A percentile compares a stretch with the other conserved stretches of the same genome.
These are phyloP conservation scores for Melanostoma scalare DNA, from an alignment of 2,888 invertebrate species.

Conservation along the genomic window DNA sequence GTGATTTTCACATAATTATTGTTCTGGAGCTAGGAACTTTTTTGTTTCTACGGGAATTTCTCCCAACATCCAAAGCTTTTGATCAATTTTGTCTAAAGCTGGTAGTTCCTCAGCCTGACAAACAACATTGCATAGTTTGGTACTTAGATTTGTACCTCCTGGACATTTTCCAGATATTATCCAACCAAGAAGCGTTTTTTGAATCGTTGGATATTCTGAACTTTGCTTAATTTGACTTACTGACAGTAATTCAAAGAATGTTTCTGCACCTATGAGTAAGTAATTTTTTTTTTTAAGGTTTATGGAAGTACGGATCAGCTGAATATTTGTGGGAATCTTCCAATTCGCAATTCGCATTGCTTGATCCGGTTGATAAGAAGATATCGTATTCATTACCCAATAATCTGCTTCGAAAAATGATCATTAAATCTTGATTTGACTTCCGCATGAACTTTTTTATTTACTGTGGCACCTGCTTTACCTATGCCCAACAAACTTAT, in stretches of 20 bases:
- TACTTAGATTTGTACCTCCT: neutral
- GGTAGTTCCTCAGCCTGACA: neutral
- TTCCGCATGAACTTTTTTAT: neutral
- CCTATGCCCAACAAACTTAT: constrained; percentile 24
- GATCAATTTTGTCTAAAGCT: constrained; percentile 1
- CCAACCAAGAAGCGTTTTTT: too few relatives aligned
- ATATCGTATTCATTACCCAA: constrained; percentile 30
- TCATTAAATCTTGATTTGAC: constrained; percentile 26
- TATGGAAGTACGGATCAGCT: constrained; percentile 50
- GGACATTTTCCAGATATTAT: too few relatives aligned
- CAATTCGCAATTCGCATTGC: constrained; percentile 15
- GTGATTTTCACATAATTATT: too few relatives aligned
- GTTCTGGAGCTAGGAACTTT: too few relatives aligned
- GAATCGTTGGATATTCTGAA: too few relatives aligned
- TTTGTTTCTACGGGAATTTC: neutral
- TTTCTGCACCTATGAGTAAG: too few relatives aligned
- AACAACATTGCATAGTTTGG: neutral
- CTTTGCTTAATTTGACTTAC: too few relatives aligned
- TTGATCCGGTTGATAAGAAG: constrained; percentile 34
- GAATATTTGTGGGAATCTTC: constrained; percentile 46
- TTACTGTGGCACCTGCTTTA: neutral
- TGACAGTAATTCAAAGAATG: too few relatives aligned
- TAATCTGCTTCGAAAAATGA: constrained; percentile 36
- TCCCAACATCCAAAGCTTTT: neutral
- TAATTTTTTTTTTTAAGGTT: too few relatives aligned